Evolutionary conservation across 2,888 invertebrate genomes (phyloP).

Genomic region (Rotaria macrura): DNA sequence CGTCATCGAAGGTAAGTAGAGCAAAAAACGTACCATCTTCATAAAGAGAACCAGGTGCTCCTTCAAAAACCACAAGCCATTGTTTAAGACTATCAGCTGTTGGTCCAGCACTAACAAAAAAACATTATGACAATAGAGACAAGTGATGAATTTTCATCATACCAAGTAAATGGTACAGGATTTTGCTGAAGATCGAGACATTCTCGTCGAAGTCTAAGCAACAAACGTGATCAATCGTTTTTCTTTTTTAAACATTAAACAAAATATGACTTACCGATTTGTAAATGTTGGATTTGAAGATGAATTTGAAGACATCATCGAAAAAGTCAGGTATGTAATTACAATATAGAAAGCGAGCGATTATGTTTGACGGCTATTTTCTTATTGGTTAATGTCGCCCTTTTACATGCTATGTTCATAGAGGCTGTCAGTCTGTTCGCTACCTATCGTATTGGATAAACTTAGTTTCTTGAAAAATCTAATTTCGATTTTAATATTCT

Average conservation of each 20-base stretch:
- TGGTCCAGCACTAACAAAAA: slow-evolving; percentile 2
- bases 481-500: neutral
- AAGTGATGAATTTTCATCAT: neutral
- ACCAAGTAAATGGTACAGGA: slow-evolving; percentile 18
- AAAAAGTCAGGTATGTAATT: neutral
- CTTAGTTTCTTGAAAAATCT: too few species aligned
- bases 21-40: neutral
- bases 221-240: neutral
- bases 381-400: neutral
- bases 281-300: neutral
- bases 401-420: neutral
- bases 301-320: neutral
- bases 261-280: neutral
- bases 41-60: neutral
- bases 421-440: neutral
- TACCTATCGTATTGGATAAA: neutral
- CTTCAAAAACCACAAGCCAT: slow-evolving; percentile 1
- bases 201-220: neutral
- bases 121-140: neutral
- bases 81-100: slow-evolving; percentile 9
- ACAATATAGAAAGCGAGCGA: neutral
- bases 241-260: neutral
- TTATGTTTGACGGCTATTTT: neutral
- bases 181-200: slow-evolving; percentile 14
- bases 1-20: neutral